Evolutionary conservation across 2,888 invertebrate species (phyloP), one percentile per base, ranked within the genome.

Genomic region (Tachina fera): DNA sequence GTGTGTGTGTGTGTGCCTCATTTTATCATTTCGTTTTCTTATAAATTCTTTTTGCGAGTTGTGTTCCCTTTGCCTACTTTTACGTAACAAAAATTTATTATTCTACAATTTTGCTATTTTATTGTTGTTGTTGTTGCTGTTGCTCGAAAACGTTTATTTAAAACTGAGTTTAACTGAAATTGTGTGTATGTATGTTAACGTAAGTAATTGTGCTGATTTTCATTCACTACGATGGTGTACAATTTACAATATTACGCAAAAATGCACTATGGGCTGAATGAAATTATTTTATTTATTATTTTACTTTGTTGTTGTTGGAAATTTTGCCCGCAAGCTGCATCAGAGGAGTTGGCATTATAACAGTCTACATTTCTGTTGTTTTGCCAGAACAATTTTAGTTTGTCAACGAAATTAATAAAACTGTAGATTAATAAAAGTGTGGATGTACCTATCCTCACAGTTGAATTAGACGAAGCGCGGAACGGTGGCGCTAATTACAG

Each of bases 1-100:
- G 80, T 67, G 9, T 68, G 9, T 68, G 47, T 67, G 80, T 67
- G 9, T 68, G 9, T 68, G 47, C 41, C 65, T 72, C 58, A 74
- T 67, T 65, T 83, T 71, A 77, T 65, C 51, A 65, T 71, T 71
- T 63, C 58, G 41, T 51, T 82, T 77, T 65, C 71, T 51, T 77
- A 71, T 65, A 45, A 58, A 72, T 72, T 76, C 1, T 31, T 77
- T 41, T 63, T 61, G 4, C 45, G 43, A 81, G 19, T 56, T 71
- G 77, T 22, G 77, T n/a, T 77, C 60, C 77, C 47, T 72, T 71
- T 72, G 77, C 65, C 71, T 83, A 77, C 61, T 72, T 83, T 65
- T 60, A 45, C 16, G 58, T 65, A 45, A 65, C 43, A 49, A 39
- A 61, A 49, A 83, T 72, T 83, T 77, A 77, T 77, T 77, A 68